Evolutionary conservation across 1,140 invertebrate genomes (phyloP), one percentile per base, ranked within the genome.

Genomic region (Steinernema feltiae): DNA sequence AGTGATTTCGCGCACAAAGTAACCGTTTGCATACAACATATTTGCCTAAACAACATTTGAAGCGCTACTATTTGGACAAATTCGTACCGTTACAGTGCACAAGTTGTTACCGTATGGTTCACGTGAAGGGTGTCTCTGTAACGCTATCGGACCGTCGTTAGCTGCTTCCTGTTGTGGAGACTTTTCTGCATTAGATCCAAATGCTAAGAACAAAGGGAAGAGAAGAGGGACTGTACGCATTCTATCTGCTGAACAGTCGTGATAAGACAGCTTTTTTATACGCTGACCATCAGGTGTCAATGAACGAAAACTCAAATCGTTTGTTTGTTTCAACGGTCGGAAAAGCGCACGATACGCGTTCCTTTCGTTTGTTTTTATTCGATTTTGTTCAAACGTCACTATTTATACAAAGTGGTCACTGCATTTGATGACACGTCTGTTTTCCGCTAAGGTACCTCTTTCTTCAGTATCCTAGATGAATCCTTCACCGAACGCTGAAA

Each of bases 401-500:
- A 18, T 41, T 41, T 18, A 41, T 41, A 7, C 7, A 41, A 41
- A n/a, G n/a, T n/a, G n/a, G n/a, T 41, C 35, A 41, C 35, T 7
- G 18, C 35, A 41, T 7, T 41, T 41, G 7, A 41, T 41, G 18
- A 18, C 35, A 41, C 35, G n/a, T n/a, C n/a, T n/a, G n/a, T n/a
- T n/a, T n/a, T n/a, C n/a, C n/a, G n/a, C n/a, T n/a, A n/a, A n/a
- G n/a, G n/a, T n/a, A n/a, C n/a, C n/a, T n/a, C n/a, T n/a, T n/a
- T n/a, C n/a, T n/a, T n/a, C 35, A 41, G 35, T 18, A 7, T 7
- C 35, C 24, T 27, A 63, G 24, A 63, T 63, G 53, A 63, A 63
- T 63, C 53, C 53, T 7, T 63, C 53, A 7, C 53, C 53, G 53
- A 63, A 27, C 15, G 53, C 53, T 63, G 53, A 63, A 63, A 63